These are phyloP conservation scores for Bucco capensis DNA, from an alignment of 2,113 vertebrate species.

Conservation along the genomic window DNA sequence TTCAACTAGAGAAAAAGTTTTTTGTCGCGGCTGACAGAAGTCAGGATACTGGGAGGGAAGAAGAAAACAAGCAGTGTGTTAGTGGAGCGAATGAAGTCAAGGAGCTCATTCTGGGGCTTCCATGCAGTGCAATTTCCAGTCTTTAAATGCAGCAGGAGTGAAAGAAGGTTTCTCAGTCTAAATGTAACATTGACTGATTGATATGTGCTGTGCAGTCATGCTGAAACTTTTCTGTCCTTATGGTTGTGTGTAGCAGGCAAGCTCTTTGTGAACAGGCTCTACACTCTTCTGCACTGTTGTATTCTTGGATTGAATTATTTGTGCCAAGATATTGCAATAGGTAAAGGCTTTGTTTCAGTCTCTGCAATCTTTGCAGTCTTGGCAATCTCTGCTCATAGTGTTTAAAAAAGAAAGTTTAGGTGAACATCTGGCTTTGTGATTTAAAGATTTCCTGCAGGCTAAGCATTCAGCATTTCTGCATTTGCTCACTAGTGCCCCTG, in stretches of 20 bases:
- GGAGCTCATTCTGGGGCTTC: not conserved
- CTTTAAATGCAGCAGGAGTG: not conserved
- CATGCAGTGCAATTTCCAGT: not conserved
- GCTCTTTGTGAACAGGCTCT: not conserved
- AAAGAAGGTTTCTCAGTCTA: not conserved
- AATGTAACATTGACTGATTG: not conserved
- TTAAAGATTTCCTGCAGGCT: not conserved
- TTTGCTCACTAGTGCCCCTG: not conserved
- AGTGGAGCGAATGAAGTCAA: fast-evolving
- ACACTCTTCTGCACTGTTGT: not conserved
- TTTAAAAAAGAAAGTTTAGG: not conserved
- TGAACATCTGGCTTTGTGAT: not conserved
- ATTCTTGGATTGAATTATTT: not conserved
- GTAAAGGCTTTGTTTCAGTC: not conserved
- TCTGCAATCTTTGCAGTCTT: not conserved
- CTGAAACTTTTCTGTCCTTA: conserved; percentile 3
- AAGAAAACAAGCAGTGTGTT: not conserved
- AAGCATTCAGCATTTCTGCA: not conserved
- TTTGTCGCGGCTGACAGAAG: not conserved
- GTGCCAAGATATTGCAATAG: not conserved
- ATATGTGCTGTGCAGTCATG: not conserved
- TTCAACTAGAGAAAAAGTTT: not conserved
- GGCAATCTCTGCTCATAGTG: not conserved
- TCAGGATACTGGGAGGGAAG: not conserved
- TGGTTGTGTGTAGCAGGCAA: not conserved